Conservation (phyloP, 2,888 invertebrate species). For the Aelia acuminata region DNA sequence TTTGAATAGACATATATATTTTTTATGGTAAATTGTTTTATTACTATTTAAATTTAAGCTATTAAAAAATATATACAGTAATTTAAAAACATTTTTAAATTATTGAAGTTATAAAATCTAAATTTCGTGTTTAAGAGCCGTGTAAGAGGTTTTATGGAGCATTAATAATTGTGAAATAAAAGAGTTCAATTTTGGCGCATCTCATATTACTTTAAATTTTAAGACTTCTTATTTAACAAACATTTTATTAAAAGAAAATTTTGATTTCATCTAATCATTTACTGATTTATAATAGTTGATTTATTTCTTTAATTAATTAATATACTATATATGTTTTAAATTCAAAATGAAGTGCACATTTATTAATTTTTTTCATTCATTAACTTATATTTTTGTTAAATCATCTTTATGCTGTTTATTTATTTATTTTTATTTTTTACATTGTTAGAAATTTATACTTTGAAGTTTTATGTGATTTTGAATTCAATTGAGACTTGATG, state of each 20-base stretch:
- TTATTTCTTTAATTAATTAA: conserved; percentile 30
- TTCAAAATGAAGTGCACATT: conserved; percentile 24
- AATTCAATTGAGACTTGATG: conserved; percentile 43
- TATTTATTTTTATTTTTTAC: no score
- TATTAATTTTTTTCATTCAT: conserved; percentile 19
- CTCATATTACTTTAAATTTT: conserved; percentile 58
- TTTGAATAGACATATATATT: not conserved
- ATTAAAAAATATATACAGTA: not conserved
- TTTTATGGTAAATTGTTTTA: not conserved
- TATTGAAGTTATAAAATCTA: conserved; percentile 37
- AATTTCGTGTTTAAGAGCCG: conserved; percentile 55
- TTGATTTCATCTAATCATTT: conserved; percentile 44
- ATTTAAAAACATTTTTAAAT: not conserved
- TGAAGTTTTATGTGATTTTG: conserved; percentile 24
- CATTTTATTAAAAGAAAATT: conserved; percentile 25
- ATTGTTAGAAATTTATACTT: conserved; percentile 44
- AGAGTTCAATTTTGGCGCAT: conserved; percentile 55
- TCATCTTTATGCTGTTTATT: conserved; percentile 23
- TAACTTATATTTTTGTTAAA: conserved; percentile 23
- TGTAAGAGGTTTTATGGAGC: not conserved
- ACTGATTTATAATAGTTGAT: conserved; percentile 37
- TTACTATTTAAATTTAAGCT: not conserved
- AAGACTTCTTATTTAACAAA: conserved; percentile 46
- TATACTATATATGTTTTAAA: conserved; percentile 19
- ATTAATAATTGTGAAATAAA: not conserved